Percentiles rank a stretch among this genome's conserved stretches.
phyloP scores from a whole-genome alignment of 2,113 vertebrate species.

The Atherinomorus stipes region DNA sequence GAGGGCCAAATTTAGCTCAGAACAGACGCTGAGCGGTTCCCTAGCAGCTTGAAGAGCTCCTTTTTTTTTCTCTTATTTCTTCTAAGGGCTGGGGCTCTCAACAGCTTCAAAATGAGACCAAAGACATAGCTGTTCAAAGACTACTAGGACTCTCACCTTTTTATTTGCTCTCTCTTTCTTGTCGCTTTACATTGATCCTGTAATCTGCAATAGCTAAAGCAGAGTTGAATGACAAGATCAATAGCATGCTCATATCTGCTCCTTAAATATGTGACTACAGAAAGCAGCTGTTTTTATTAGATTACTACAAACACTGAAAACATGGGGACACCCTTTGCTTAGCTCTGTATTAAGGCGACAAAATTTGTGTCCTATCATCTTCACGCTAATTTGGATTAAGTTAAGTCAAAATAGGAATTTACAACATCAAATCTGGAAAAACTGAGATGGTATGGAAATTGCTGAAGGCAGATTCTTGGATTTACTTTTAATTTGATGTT shows the following conservation, averaged over 20 bases:
- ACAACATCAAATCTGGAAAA: neutral
- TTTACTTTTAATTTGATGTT: too few species aligned
- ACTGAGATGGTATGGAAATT: too few species aligned
- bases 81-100: conserved; percentile 18
- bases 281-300: conserved; percentile 6
- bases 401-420: neutral
- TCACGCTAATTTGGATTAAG: too few species aligned
- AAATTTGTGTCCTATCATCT: neutral
- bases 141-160: conserved; percentile 17
- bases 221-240: conserved; percentile 11
- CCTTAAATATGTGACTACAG: conserved; percentile 9
- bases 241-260: conserved; percentile 22
- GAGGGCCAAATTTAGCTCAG: conserved; percentile 69
- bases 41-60: conserved; percentile 31
- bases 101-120: conserved; percentile 41
- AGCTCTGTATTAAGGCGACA: neutral
- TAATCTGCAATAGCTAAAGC: neutral
- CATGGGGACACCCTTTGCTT: neutral
- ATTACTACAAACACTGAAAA: conserved; percentile 16
- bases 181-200: neutral
- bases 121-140: conserved; percentile 27
- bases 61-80: conserved; percentile 25
- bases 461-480: too few species aligned
- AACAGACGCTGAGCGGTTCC: conserved; percentile 65
- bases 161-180: conserved; percentile 4